Base-by-base conservation (phyloP, 2,797 vertebrate species). In the Gobionotothen gibberifrons region DNA sequence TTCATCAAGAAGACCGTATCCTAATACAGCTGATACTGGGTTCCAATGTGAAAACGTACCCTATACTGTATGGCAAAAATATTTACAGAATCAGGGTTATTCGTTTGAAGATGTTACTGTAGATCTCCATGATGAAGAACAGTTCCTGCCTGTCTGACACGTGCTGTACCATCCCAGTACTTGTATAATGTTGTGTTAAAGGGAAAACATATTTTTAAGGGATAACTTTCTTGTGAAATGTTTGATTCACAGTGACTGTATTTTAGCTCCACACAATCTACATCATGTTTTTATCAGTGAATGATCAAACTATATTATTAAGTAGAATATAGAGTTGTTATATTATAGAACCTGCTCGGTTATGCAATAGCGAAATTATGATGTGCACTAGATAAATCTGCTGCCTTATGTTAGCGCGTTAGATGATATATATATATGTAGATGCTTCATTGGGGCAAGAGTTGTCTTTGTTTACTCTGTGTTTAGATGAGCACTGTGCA, bases 391-490 rank as follows among this genome's bases (percentile, higher is more conserved):
- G 43, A 74, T 72, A 62, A 49, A 71, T 56, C 47, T 62, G 63
- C 61, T 71, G 72, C 70, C 61, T 81, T 81, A 69, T 29, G 26
- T 61, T 62, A 66, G 71, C 29, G 32, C 66, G 10, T 63, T 82
- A 57, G 43, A 72, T 49, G 1, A 29, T 5, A 42, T 32, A 11
- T 70, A n/a, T 17, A 54, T 43, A 54, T 43, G n/a, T 9, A 36
- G 32, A 48, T 42, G 46, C 57, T 61, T 56, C 42, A 29, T 75
- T 73, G 51, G 3, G n/a, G 22, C 17, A 54, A 36, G 6, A 21
- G 2, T 44, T 29, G 10, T 36, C 26, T 65, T 36, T 57, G 19
- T 60, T 72, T n/a, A 15, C 22, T 47, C 53, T 73, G 49, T 70
- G 44, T 70, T 67, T 9, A n/a, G 3, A 40, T 43, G 9, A 26